A percentile compares a stretch with the other conserved stretches of the same genome.
Evolutionary conservation across 2,797 vertebrate species (phyloP).

Genomic region (Ammospiza maritima): DNA sequence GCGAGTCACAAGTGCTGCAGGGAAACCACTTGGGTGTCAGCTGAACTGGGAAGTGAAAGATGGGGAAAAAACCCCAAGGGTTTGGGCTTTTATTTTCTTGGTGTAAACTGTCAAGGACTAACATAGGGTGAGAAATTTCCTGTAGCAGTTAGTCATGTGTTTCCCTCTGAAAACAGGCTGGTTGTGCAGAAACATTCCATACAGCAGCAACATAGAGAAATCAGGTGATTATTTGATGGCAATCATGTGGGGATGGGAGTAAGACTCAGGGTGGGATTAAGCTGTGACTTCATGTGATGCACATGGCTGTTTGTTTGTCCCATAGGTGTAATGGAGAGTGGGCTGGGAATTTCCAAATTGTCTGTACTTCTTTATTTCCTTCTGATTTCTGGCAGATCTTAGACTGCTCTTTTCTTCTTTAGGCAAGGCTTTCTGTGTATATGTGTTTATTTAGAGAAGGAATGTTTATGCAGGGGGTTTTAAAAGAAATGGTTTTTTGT

Average conservation of each 20-base stretch:
- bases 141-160: neutral
- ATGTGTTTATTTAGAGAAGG: neutral
- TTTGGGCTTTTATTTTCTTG: neutral
- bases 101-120: neutral
- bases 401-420: neutral
- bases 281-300: fast-evolving
- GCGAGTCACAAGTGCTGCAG: neutral
- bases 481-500: fast-evolving
- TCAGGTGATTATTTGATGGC: neutral
- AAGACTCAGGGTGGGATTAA: neutral
- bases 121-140: neutral
- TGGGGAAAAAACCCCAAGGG: fast-evolving
- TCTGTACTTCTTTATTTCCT: neutral
- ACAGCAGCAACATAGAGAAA: neutral
- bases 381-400: neutral
- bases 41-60: neutral
- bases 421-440: neutral
- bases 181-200: neutral
- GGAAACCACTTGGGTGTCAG: neutral
- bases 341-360: neutral
- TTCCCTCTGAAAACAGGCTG: neutral
- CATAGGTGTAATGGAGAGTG: fast-evolving
- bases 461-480: neutral
- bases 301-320: neutral
- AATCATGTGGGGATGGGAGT: neutral